phyloP scores from a whole-genome alignment of 2,797 vertebrate species.

The Lemur catta region DNA sequence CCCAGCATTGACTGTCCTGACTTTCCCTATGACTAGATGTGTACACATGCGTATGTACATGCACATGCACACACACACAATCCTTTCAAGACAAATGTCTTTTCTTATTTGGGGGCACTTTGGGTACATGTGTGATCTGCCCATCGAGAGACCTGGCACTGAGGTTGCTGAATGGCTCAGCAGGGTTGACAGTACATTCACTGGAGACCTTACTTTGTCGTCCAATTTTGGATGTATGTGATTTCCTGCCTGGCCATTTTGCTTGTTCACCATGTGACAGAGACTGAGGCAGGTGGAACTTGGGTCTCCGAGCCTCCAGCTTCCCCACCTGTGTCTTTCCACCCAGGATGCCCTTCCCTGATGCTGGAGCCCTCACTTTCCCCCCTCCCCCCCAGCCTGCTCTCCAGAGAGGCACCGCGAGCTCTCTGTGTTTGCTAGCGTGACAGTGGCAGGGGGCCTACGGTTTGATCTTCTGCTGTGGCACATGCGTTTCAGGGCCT shows the following conservation, averaged over 20 bases:
- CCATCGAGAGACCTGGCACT: not conserved
- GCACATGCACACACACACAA: not conserved
- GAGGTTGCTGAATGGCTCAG: not conserved
- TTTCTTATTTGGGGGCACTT: not conserved
- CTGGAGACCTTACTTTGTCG: not conserved
- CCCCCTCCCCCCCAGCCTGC: not conserved
- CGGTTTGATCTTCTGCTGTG: rapidly evolving
- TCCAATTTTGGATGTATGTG: not conserved
- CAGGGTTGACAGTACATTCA: not conserved
- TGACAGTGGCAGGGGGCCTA: not conserved
- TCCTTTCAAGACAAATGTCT: not conserved
- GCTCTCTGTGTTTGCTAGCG: not conserved
- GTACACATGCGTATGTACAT: not conserved
- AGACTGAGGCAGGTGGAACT: not conserved
- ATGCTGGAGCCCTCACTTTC: not conserved
- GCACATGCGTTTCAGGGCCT: not conserved
- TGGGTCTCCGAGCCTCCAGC: not conserved
- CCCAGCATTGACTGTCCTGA: not conserved
- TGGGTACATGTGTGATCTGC: not conserved
- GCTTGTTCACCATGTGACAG: not conserved
- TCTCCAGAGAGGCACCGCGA: not conserved
- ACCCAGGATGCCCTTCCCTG: not conserved
- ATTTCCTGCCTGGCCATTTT: not conserved
- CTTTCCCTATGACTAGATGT: not conserved
- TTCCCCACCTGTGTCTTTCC: not conserved